These are phyloP conservation scores for Ditula angustiorana DNA, from an alignment of 2,888 invertebrate species.

Conservation along the genomic window DNA sequence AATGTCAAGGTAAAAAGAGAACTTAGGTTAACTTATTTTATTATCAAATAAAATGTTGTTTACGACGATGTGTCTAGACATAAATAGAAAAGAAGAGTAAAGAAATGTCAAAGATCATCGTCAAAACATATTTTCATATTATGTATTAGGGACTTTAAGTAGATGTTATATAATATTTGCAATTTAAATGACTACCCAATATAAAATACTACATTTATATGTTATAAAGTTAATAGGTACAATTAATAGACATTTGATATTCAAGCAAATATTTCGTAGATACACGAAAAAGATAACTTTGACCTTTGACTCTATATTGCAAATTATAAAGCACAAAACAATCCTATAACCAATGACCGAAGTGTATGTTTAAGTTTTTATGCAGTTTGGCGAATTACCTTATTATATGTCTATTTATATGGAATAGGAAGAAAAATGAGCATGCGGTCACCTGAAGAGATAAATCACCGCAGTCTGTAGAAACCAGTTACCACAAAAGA, in stretches of 20 bases:
- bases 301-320: slow-evolving; percentile 26
- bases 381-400: neutral
- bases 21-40: neutral
- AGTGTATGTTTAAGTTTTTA: neutral
- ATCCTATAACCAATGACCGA: neutral
- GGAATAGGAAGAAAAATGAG: neutral
- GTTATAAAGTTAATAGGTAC: slow-evolving; percentile 13
- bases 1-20: slow-evolving; percentile 16
- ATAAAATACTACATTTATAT: slow-evolving; percentile 19
- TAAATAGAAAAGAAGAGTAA: too few relatives aligned
- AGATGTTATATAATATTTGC: neutral
- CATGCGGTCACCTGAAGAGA: too few relatives aligned
- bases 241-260: slow-evolving; percentile 29
- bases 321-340: slow-evolving; percentile 12
- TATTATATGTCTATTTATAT: neutral
- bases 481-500: too few relatives aligned
- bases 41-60: neutral
- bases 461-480: too few relatives aligned
- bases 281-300: slow-evolving; percentile 30
- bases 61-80: too few relatives aligned
- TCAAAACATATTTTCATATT: neutral
- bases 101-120: too few relatives aligned
- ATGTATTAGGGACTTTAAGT: neutral
- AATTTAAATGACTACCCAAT: slow-evolving; percentile 13
- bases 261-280: slow-evolving; percentile 25